Conservation (phyloP, 1,140 invertebrate species). For the Lordiphosa stackelbergi region DNA sequence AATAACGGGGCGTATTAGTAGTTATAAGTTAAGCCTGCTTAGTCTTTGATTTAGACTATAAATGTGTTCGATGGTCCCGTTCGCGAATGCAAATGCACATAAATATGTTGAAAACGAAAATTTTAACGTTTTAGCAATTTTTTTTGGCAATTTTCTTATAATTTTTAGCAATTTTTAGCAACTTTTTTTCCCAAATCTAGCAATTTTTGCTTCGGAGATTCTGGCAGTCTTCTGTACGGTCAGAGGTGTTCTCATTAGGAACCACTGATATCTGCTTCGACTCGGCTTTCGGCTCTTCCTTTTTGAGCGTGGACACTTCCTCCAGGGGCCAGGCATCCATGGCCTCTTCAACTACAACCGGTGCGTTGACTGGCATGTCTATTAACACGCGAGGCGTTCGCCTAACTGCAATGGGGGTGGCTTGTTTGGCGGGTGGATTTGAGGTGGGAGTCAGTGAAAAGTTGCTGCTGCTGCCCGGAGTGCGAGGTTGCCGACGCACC, state of each 20-base stretch:
- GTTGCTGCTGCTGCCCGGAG: slow-evolving; percentile 49
- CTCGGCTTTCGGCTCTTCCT: slow-evolving; percentile 8
- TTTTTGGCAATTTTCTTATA: too few species aligned
- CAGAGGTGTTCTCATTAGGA: slow-evolving; percentile 75
- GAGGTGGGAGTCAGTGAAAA: slow-evolving; percentile 33
- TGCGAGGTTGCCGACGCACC: slow-evolving; percentile 60
- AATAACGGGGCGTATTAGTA: too few species aligned
- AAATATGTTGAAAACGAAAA: too few species aligned
- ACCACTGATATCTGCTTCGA: slow-evolving; percentile 54
- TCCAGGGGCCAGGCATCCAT: slow-evolving; percentile 79
- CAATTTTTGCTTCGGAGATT: too few species aligned
- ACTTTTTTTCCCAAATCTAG: too few species aligned
- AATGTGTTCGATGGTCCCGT: too few species aligned
- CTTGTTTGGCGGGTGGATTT: slow-evolving; percentile 40
- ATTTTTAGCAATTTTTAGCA: too few species aligned
- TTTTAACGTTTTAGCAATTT: too few species aligned
- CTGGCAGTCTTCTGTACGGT: too few species aligned
- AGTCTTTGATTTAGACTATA: too few species aligned
- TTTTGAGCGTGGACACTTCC: slow-evolving; percentile 15
- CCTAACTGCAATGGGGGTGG: slow-evolving; percentile 67
- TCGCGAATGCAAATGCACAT: too few species aligned
- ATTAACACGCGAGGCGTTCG: slow-evolving; percentile 58
- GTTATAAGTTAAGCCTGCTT: too few species aligned
- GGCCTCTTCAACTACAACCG: slow-evolving; percentile 78
- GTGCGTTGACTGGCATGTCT: slow-evolving; percentile 37